Evolutionary conservation across 2,113 vertebrate genomes (phyloP).

Genomic region (Macroglossus sobrinus): DNA sequence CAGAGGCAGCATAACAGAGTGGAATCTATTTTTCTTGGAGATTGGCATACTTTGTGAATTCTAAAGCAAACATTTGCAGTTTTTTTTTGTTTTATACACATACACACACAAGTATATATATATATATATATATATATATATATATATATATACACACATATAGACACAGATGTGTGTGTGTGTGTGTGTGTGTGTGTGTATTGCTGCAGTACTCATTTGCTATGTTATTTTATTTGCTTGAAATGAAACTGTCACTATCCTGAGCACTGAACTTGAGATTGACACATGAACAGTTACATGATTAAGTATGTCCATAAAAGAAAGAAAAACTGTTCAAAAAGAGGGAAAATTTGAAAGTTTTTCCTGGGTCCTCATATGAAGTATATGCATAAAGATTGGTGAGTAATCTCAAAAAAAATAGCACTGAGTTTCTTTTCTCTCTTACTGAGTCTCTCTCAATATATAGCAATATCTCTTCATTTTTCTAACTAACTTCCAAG

Average conservation of each 20-base stretch:
- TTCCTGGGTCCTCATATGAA: background rate
- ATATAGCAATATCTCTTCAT: no score
- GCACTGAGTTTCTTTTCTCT: background rate
- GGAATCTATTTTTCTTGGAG: background rate
- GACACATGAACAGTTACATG: background rate
- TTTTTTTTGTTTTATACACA: no score
- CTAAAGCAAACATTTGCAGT: background rate
- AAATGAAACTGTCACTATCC: background rate
- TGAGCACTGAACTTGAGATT: background rate
- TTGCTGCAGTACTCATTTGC: background rate
- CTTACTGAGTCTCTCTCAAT: background rate
- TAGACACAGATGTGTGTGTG: no score
- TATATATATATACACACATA: no score
- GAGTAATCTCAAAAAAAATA: background rate
- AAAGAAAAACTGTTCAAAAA: background rate
- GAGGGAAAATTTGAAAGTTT: background rate
- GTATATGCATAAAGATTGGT: background rate
- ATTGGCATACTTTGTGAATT: background rate
- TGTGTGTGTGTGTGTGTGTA: no score
- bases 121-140: no score
- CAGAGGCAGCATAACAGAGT: background rate
- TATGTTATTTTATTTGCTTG: background rate
- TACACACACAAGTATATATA: no score
- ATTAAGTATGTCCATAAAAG: background rate
- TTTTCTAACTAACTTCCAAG: background rate